Evolutionary conservation across 2,797 vertebrate species (phyloP).

Genomic region (Myiothlypis coronata): DNA sequence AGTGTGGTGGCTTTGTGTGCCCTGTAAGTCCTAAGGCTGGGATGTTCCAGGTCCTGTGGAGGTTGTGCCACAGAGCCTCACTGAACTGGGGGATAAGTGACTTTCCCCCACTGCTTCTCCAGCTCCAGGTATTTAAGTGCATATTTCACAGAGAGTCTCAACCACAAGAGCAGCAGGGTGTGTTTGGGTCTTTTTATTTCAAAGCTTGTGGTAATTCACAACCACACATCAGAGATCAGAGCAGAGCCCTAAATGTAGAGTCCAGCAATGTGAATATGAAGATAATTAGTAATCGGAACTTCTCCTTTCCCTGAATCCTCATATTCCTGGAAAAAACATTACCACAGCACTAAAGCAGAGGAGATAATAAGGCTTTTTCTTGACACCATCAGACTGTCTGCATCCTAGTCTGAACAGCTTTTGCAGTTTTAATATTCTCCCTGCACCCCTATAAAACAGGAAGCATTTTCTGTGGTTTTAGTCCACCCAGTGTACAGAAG

Average conservation of each 20-base stretch:
- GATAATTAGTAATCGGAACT: constrained; percentile 18
- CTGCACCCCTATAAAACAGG: constrained; percentile 22
- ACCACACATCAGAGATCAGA: not conserved
- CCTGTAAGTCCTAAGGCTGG: not conserved
- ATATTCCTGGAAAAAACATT: constrained; percentile 38
- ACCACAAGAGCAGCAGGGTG: not conserved
- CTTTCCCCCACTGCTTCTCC: not conserved
- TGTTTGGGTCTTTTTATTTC: not conserved
- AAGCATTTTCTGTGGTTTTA: constrained; percentile 13
- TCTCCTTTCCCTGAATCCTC: constrained; percentile 8
- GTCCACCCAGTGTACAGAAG: not conserved
- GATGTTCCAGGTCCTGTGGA: not conserved
- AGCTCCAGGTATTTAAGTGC: not conserved
- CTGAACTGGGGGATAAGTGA: not conserved
- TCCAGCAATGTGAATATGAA: not conserved
- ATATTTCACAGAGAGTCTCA: not conserved
- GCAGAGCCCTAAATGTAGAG: constrained; percentile 11
- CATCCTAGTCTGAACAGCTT: not conserved
- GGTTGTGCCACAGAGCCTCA: not conserved
- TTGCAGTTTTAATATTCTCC: constrained; percentile 25
- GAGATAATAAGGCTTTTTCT: constrained; percentile 30
- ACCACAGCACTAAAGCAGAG: constrained; percentile 35
- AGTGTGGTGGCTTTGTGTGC: not conserved
- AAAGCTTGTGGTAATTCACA: constrained; percentile 30
- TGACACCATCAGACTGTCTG: constrained; percentile 5